Conservation (phyloP, 1,140 invertebrate genomes). For the Leptonema lineaticorne region DNA sequence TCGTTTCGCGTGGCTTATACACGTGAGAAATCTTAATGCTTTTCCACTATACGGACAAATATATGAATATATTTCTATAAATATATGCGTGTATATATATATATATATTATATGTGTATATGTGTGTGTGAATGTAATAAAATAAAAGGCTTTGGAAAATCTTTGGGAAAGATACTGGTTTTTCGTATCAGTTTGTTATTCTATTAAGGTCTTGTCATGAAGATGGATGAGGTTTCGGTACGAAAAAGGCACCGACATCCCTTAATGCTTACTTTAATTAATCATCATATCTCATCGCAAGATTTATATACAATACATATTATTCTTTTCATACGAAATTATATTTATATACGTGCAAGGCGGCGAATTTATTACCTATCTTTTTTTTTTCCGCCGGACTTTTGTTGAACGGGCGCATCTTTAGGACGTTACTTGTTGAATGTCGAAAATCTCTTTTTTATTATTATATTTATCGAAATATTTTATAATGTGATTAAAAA, state of each 20-base stretch:
- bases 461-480: too few species aligned
- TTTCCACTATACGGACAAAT: background rate
- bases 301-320: too few species aligned
- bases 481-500: too few species aligned
- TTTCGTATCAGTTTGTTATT: slow-evolving; percentile 19
- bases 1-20: background rate
- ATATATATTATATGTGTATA: background rate
- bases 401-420: too few species aligned
- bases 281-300: slow-evolving; percentile 2
- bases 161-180: slow-evolving; percentile 16
- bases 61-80: background rate
- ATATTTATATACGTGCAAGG: too few species aligned
- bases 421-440: too few species aligned
- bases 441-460: too few species aligned
- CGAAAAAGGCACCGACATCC: slow-evolving; percentile 16
- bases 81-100: background rate
- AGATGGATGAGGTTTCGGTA: slow-evolving; percentile 5
- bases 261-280: slow-evolving; percentile 16
- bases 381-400: too few species aligned
- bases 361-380: too few species aligned
- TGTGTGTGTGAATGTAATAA: background rate
- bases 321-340: too few species aligned
- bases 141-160: background rate
- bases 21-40: background rate
- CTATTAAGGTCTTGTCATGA: slow-evolving; percentile 17